Base-by-base conservation (phyloP, 1,140 invertebrate genomes). In the Microvelia longipes region DNA sequence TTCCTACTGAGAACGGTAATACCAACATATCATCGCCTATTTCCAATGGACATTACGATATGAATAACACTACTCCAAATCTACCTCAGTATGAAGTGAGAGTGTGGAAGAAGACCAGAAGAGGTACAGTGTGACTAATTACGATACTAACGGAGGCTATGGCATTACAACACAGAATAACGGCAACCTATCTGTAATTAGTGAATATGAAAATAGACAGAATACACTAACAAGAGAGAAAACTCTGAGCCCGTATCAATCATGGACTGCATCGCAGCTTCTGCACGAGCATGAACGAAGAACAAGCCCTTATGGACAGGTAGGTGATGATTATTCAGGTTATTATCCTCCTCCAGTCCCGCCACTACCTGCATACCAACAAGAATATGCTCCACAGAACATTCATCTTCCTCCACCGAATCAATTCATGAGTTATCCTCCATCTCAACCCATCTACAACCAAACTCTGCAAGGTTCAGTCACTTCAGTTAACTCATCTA, bases 281-380 rank as follows among this genome's bases (percentile, higher is more conserved):
- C 75, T 86, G 1, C 82, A 83, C 73, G 84, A 85, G 75, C 85
- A 86, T 71, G 84, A 86, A 74, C 78, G 82, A 28, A 77, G 84
- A 35, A 80, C 81, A 60, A 83, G 82, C 72, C 83, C 83, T 0
- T 75, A 76, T 28, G 75, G 74, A 14, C 75, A 76, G 30, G 71
- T 75, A 0, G 75, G 73, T 13, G 75, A 75, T 27, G 72, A 74
- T 28, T 71, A 74, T 26, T 67, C 70, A 30, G 68, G 72, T 30
- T 73, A 74, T 27, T 29, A 72, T 25, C 73, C 76, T n/a, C 74
- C 75, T 26, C 74, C 74, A 15, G 74, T 74, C 1, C 75, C 76
- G 1, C 75, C 73, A 14, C 67, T 75, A 0, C 75, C 74, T 0
- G 61, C 72, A 0, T 74, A 73, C 64, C 72, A 73, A 65, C 73